Percentiles rank a stretch among this genome's conserved stretches.
Evolutionary conservation across 2,888 invertebrate species (phyloP).

Genomic region (Drosophila borborema): DNA sequence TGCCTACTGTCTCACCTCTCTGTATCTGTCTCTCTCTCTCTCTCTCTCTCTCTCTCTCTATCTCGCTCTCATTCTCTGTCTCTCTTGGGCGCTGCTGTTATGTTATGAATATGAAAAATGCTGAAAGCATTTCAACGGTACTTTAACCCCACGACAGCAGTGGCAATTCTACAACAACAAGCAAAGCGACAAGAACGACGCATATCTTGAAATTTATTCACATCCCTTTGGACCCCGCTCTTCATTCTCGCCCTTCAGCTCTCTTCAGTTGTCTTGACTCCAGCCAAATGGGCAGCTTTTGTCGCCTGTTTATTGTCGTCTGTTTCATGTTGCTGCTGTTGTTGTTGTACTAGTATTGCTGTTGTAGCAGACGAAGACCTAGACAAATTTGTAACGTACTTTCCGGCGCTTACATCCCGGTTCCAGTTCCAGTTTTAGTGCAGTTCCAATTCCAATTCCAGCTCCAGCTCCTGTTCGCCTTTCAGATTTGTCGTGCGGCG

Average conservation of each 20-base stretch:
- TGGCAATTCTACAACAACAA: slow-evolving; percentile 8
- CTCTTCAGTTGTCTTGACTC: slow-evolving; percentile 18
- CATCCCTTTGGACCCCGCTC: slow-evolving; percentile 28
- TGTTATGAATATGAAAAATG: slow-evolving; percentile 67
- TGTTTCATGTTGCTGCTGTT: slow-evolving; percentile 12
- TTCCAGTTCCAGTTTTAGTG: slow-evolving; percentile 22
- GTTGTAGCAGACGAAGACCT: slow-evolving; percentile 21
- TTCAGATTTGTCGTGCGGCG: slow-evolving; percentile 5
- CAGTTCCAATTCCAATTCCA: slow-evolving; percentile 15
- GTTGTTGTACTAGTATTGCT: slow-evolving; percentile 14
- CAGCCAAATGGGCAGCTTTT: slow-evolving; percentile 52
- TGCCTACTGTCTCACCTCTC: background rate
- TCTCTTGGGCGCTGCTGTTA: background rate
- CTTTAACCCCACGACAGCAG: slow-evolving; percentile 63
- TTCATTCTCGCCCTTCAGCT: too few species aligned
- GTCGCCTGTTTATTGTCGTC: slow-evolving; percentile 46
- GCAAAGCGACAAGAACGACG: slow-evolving; percentile 24
- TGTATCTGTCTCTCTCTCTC: background rate
- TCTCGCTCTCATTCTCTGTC: background rate
- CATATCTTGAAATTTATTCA: slow-evolving; percentile 51
- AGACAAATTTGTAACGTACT: slow-evolving; percentile 65
- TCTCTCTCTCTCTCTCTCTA: background rate
- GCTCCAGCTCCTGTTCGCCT: slow-evolving; percentile 22
- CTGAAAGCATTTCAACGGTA: slow-evolving; percentile 75
- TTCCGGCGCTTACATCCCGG: slow-evolving; percentile 38